Evolutionary conservation across 2,888 invertebrate species (phyloP).

Genomic region (Shargacucullia verbasci): DNA sequence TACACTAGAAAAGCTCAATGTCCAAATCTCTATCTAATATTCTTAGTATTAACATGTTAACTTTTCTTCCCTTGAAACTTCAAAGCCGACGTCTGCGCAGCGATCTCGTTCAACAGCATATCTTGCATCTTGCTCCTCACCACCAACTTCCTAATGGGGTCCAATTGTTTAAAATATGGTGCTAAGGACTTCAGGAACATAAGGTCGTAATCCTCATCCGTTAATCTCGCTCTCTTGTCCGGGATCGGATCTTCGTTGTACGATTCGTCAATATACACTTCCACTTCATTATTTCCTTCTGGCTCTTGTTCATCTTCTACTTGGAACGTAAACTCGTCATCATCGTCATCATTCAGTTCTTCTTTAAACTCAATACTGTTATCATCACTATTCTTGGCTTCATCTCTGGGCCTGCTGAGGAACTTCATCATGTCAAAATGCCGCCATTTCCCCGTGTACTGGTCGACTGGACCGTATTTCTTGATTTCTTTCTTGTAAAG

Average conservation of each 20-base stretch:
- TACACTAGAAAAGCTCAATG: no score
- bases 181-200: conserved; percentile 74
- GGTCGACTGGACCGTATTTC: conserved; percentile 45
- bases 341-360: conserved; percentile 23
- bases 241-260: conserved; percentile 54
- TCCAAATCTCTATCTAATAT: no score
- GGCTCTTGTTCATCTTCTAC: conserved; percentile 29
- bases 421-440: conserved; percentile 65
- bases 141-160: conserved; percentile 69
- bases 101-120: conserved; percentile 69
- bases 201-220: conserved; percentile 66
- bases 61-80: conserved; percentile 40
- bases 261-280: conserved; percentile 27
- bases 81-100: conserved; percentile 47
- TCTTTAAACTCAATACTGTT: conserved; percentile 29
- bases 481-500: conserved; percentile 65
- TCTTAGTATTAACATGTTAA: conserved; percentile 11
- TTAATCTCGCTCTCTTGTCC: conserved; percentile 42
- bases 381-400: background rate
- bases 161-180: conserved; percentile 69
- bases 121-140: conserved; percentile 75
- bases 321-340: conserved; percentile 31
- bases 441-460: conserved; percentile 68
- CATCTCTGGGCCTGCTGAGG: conserved; percentile 33
- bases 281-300: conserved; percentile 21